phyloP scores from a whole-genome alignment of 2,888 invertebrate genomes.

The Clunio marinus region DNA sequence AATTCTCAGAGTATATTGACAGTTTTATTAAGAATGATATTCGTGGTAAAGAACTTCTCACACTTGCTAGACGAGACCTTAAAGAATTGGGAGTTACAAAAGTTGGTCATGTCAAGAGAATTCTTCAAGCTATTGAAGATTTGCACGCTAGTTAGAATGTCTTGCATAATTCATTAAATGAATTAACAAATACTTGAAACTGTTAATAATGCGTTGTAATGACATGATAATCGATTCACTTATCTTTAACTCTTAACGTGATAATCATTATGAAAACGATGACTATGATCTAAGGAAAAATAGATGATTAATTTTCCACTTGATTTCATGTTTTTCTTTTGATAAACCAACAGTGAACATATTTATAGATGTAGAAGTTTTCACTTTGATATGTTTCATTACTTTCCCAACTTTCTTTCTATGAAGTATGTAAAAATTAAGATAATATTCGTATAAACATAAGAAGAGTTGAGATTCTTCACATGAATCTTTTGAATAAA shows the following conservation, averaged over 20 bases:
- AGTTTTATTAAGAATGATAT: constrained; percentile 88
- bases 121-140: constrained; percentile 88
- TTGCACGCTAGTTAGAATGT: constrained; percentile 51
- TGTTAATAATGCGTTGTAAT: background rate
- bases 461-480: too few relatives aligned
- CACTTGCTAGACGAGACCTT: constrained; percentile 78
- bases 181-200: background rate
- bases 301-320: background rate
- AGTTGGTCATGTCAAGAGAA: constrained; percentile 93
- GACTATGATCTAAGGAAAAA: background rate
- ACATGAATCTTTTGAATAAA: too few relatives aligned
- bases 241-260: background rate
- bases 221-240: background rate
- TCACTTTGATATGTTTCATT: too few relatives aligned
- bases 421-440: too few relatives aligned
- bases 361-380: too few relatives aligned
- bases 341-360: background rate
- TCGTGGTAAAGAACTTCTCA: constrained; percentile 81
- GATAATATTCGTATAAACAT: too few relatives aligned
- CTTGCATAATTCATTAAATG: background rate
- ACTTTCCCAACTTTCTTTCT: too few relatives aligned
- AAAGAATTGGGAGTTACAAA: constrained; percentile 91
- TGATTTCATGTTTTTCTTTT: constrained; percentile 2
- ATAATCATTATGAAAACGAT: constrained; percentile 6
- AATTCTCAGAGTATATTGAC: constrained; percentile 86